Evolutionary conservation across 2,888 invertebrate species (phyloP), one percentile per base, ranked within the genome.

Genomic region (Portevinia maculata): DNA sequence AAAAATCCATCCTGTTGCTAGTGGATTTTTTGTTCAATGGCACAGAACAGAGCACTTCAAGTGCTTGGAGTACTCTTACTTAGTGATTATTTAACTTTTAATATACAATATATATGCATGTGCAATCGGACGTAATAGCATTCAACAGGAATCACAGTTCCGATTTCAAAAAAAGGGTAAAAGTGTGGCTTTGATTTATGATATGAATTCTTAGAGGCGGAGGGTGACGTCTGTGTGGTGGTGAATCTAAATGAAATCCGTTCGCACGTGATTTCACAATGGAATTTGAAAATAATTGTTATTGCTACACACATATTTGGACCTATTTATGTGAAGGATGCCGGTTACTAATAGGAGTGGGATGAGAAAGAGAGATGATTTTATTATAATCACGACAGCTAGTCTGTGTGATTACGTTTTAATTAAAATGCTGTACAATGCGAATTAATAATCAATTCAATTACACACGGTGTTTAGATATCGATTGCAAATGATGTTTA

Each of bases 1-100:
- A 78, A 65, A 83, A 83, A 83, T 78, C 64, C 71, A 73, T 83
- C 83, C 83, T 83, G 83, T 83, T 83, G 78, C 83, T 78, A 5
- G 24, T 13, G 5, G 13, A 1, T 37, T 37, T 9, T 8, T 13
- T 28, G 24, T 50, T n/a, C n/a, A 7, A n/a, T 15, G n/a, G 13
- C 28, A 6, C 9, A 5, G 28, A 21, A 41, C 5, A n/a, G 28
- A 59, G 21, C 24, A 19, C 57, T 44, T 75, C 44, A 59, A 71
- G 59, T 75, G 59, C 21, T 24, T 39, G 30, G 32, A 73, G 67
- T 55, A 48, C 75, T 75, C 69, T 48, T 75, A 62, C 62, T 75
- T 62, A 69, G 74, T 53, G 74, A 79, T 79, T 74, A 79, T 75
- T 79, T 74, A 75, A 79, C 79, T 75, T 79, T 79, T 75, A 79